Evolutionary conservation across 2,888 invertebrate genomes (phyloP).

Genomic region (Drosophila borborema): DNA sequence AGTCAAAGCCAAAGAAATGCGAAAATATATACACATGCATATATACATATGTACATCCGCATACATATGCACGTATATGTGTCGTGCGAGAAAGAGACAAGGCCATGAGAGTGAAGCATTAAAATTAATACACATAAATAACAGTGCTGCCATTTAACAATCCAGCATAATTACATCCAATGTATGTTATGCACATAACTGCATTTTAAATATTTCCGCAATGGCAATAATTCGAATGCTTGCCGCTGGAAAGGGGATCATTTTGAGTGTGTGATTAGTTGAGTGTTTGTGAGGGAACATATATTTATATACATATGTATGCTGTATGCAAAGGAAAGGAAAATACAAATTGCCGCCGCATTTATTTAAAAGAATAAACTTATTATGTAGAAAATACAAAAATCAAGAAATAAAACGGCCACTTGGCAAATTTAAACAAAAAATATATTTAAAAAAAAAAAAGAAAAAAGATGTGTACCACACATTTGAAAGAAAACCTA

Average conservation of each 20-base stretch:
- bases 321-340: slow-evolving; percentile 29
- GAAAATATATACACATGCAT: slow-evolving; percentile 44
- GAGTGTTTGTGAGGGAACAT: slow-evolving; percentile 23
- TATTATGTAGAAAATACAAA: slow-evolving; percentile 10
- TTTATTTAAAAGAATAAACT: slow-evolving; percentile 19
- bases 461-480: slow-evolving; percentile 42
- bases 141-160: slow-evolving; percentile 50
- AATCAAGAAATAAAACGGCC: slow-evolving; percentile 18
- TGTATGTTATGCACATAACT: slow-evolving; percentile 25
- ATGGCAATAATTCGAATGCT: slow-evolving; percentile 54
- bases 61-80: slow-evolving; percentile 45
- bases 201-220: slow-evolving; percentile 71
- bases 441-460: slow-evolving; percentile 27
- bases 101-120: slow-evolving; percentile 56
- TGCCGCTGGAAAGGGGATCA: slow-evolving; percentile 65
- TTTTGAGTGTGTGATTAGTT: slow-evolving; percentile 27
- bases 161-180: slow-evolving; percentile 27
- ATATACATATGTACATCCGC: slow-evolving; percentile 41
- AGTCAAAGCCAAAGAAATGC: slow-evolving; percentile 69
- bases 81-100: slow-evolving; percentile 40
- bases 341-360: slow-evolving; percentile 38
- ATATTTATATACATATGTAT: slow-evolving; percentile 17
- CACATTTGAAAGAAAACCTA: slow-evolving; percentile 70
- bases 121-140: slow-evolving; percentile 60
- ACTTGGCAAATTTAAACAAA: slow-evolving; percentile 30